phyloP scores from a whole-genome alignment of 2,797 vertebrate species.

The Garrulus glandarius region DNA sequence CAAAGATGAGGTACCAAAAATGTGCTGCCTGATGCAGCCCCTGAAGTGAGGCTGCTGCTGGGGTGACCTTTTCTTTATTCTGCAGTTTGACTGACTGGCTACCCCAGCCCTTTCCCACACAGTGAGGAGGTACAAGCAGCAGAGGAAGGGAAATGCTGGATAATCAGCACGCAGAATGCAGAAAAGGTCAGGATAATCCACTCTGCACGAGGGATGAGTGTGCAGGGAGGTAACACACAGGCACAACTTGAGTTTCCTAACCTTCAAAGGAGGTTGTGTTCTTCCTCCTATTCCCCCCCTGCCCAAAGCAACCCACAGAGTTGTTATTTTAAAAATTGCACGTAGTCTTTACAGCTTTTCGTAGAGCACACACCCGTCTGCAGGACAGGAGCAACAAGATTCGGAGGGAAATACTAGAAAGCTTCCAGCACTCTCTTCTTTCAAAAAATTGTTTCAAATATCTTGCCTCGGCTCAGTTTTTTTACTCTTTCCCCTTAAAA shows the following conservation, averaged over 20 bases:
- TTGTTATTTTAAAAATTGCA: background rate
- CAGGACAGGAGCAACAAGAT: background rate
- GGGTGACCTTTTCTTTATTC: slow-evolving; percentile 54
- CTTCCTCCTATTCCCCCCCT: background rate
- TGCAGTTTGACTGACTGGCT: slow-evolving; percentile 13
- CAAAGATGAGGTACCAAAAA: background rate
- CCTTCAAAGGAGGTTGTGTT: background rate
- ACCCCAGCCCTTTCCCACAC: background rate
- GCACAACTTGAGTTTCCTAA: background rate
- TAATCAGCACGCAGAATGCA: slow-evolving; percentile 10
- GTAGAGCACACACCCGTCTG: background rate
- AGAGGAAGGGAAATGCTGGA: background rate
- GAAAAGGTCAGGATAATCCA: slow-evolving; percentile 41
- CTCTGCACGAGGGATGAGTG: background rate
- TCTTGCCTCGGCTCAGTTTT: background rate
- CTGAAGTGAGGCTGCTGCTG: background rate
- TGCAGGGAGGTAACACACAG: background rate
- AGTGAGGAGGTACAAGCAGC: background rate
- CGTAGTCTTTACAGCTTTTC: background rate
- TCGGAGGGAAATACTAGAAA: background rate
- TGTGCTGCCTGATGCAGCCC: background rate
- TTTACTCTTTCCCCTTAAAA: background rate
- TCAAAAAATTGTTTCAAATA: background rate
- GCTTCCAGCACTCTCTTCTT: background rate
- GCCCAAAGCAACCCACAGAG: background rate